Percentiles rank a stretch among this genome's conserved stretches.
phyloP scores from a whole-genome alignment of 2,797 vertebrate genomes.

The Macroramphosus scolopax region DNA sequence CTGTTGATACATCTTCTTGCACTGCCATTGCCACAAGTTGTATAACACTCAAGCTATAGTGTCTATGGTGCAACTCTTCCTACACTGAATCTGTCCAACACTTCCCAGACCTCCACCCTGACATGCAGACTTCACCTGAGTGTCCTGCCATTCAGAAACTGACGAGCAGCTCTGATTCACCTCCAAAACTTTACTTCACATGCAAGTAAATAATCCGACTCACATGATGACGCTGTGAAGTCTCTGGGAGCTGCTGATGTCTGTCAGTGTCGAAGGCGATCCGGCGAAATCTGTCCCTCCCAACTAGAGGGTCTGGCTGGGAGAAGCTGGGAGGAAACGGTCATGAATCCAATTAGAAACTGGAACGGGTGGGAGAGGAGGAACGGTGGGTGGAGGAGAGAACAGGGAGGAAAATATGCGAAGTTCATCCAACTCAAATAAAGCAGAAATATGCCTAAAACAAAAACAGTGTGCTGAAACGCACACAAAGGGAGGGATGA shows the following conservation, averaged over 20 bases:
- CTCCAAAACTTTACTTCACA: neutral
- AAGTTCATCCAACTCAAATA: conserved; percentile 57
- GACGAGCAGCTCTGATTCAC: conserved; percentile 3
- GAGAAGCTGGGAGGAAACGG: conserved; percentile 68
- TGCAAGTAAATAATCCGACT: conserved; percentile 24
- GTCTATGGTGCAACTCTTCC: too few relatives aligned
- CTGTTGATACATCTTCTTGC: too few relatives aligned
- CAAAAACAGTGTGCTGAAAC: too few relatives aligned
- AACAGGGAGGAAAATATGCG: conserved; percentile 49
- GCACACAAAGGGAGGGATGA: too few relatives aligned
- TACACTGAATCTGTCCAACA: too few relatives aligned
- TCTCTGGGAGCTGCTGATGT: conserved; percentile 20
- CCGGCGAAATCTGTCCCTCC: conserved; percentile 39
- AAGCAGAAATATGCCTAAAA: conserved; percentile 22
- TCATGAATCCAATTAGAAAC: conserved; percentile 73
- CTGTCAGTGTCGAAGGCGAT: conserved; percentile 13
- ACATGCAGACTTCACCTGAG: too few relatives aligned
- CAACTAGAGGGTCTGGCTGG: conserved; percentile 44
- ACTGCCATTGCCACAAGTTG: too few relatives aligned
- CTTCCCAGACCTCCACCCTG: neutral
- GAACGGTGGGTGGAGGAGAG: conserved; percentile 43
- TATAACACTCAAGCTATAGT: too few relatives aligned
- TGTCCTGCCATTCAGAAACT: too few relatives aligned
- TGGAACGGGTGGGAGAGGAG: conserved; percentile 48
- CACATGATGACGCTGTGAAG: conserved; percentile 45